These are phyloP conservation scores for Albula goreensis DNA, from an alignment of 2,113 vertebrate genomes.

Conservation along the genomic window DNA sequence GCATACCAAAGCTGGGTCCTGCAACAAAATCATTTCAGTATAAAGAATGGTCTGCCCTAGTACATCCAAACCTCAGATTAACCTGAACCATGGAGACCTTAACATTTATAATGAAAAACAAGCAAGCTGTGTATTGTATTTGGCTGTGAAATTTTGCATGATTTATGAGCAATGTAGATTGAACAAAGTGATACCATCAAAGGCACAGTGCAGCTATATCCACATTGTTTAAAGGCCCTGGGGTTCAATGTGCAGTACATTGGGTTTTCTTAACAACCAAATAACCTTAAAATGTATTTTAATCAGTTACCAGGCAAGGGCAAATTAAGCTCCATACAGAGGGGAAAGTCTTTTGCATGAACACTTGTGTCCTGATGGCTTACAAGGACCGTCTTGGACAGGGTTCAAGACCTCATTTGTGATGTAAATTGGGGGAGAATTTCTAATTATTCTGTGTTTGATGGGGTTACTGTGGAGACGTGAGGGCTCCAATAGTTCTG, in stretches of 20 bases:
- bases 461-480: conserved; percentile 57
- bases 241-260: not conserved
- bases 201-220: not conserved
- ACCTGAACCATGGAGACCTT: not conserved
- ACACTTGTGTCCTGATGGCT: conserved; percentile 27
- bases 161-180: not conserved
- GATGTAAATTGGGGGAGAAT: conserved; percentile 58
- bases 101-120: not conserved
- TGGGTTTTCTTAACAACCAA: not conserved
- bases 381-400: conserved; percentile 13
- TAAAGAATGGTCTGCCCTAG: not conserved
- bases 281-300: conserved; percentile 5
- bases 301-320: conserved; percentile 10
- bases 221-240: not conserved
- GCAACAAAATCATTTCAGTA: not conserved
- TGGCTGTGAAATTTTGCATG: not conserved
- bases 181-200: not conserved
- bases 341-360: conserved; percentile 31
- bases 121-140: not conserved
- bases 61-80: not conserved
- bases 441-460: conserved; percentile 52
- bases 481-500: conserved; percentile 24
- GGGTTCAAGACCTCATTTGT: conserved; percentile 45
- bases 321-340: conserved; percentile 3
- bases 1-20: not conserved